Evolutionary conservation across 2,797 vertebrate species (phyloP).

Genomic region (Tokudaia muenninki): DNA sequence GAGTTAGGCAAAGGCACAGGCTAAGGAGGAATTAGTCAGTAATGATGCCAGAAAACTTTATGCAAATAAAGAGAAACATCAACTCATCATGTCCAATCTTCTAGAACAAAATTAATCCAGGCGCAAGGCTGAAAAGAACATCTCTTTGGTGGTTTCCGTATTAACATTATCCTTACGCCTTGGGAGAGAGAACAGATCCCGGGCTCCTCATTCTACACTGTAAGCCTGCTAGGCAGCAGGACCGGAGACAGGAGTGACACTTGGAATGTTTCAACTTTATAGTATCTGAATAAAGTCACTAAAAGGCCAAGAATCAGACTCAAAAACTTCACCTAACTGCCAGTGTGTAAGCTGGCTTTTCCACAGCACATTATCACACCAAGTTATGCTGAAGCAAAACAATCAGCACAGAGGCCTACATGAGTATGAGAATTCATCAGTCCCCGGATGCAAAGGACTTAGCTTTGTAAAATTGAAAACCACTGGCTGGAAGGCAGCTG

Average conservation of each 20-base stretch:
- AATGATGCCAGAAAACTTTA: not conserved
- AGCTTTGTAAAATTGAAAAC: not conserved
- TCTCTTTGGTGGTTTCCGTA: not conserved
- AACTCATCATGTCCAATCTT: constrained; percentile 23
- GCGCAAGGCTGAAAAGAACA: not conserved
- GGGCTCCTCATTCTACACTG: not conserved
- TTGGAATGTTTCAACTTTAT: not conserved
- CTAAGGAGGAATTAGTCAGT: constrained; percentile 38
- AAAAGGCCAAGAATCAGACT: constrained; percentile 39
- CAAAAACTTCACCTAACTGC: not conserved
- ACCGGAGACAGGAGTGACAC: not conserved
- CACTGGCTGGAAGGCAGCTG: not conserved
- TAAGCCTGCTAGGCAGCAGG: not conserved
- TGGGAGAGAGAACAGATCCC: not conserved
- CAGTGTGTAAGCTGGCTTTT: constrained; percentile 1
- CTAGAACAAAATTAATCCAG: not conserved
- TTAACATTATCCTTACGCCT: not conserved
- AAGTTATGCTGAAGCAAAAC: not conserved
- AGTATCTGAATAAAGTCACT: not conserved
- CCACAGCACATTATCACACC: not conserved
- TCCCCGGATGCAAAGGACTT: not conserved
- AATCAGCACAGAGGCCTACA: not conserved
- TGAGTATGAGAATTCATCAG: constrained; percentile 22
- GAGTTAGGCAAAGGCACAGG: not conserved
- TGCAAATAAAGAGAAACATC: constrained; percentile 63